These are phyloP conservation scores for Macrosiphum euphorbiae DNA, from an alignment of 2,888 invertebrate species.

Conservation along the genomic window DNA sequence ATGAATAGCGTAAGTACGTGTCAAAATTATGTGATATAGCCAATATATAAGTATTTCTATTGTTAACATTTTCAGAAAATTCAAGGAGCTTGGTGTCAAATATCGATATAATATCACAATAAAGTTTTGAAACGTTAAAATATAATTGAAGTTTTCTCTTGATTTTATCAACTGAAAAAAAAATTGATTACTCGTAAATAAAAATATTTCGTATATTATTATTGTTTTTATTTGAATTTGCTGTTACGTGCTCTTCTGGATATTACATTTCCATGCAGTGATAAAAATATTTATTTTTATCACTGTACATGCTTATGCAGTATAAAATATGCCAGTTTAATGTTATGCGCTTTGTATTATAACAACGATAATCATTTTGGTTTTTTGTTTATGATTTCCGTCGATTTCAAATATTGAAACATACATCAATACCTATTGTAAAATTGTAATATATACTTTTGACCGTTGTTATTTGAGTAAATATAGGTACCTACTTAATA, in stretches of 20 bases:
- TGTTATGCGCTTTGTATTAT: background rate
- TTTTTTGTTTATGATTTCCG: background rate
- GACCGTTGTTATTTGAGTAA: background rate
- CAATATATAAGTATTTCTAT: background rate
- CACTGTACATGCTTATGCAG: background rate
- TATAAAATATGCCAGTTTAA: background rate
- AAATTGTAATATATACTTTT: background rate
- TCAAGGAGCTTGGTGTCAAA: background rate
- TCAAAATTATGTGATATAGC: background rate
- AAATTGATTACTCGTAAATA: background rate
- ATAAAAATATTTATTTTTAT: slow-evolving; percentile 32
- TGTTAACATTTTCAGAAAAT: background rate
- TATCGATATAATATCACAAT: background rate
- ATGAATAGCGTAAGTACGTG: background rate
- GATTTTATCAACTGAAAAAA: background rate
- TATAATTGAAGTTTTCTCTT: background rate
- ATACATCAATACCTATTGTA: background rate
- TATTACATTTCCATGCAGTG: background rate
- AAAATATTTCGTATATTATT: background rate
- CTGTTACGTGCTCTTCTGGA: slow-evolving; percentile 22
- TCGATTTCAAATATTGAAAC: background rate
- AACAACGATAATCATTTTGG: background rate
- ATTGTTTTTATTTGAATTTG: background rate
- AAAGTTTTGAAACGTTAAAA: background rate
- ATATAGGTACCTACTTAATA: background rate